phyloP scores from a whole-genome alignment of 2,113 vertebrate species.

The Odobenus rosmarus region DNA sequence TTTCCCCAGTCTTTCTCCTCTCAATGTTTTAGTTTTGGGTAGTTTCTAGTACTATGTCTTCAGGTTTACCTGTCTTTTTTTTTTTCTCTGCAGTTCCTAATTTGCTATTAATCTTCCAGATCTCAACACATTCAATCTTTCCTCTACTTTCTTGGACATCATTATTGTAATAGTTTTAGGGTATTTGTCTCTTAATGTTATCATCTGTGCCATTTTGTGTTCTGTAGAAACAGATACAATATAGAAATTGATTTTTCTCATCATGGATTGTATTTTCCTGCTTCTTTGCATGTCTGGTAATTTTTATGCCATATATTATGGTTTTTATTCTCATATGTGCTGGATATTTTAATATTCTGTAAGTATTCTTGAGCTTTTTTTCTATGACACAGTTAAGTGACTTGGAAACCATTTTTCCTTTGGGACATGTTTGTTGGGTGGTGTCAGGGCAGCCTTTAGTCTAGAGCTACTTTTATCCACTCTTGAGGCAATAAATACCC shows the following conservation, averaged over 20 bases:
- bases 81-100: neutral
- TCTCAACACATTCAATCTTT: neutral
- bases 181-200: neutral
- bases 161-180: neutral
- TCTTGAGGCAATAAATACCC: neutral
- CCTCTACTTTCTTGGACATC: neutral
- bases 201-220: neutral
- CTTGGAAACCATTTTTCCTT: conserved; percentile 16
- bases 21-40: neutral
- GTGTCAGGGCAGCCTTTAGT: neutral
- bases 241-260: neutral
- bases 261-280: neutral
- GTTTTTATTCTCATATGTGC: neutral
- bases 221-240: neutral
- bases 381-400: neutral
- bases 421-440: neutral
- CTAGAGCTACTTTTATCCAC: neutral
- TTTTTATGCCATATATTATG: neutral
- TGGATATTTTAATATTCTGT: neutral
- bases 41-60: neutral
- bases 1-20: neutral
- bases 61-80: neutral
- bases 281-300: neutral
- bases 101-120: neutral
- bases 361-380: neutral